Conservation (phyloP, 1,140 invertebrate species). For the Drosophila arizonae region DNA sequence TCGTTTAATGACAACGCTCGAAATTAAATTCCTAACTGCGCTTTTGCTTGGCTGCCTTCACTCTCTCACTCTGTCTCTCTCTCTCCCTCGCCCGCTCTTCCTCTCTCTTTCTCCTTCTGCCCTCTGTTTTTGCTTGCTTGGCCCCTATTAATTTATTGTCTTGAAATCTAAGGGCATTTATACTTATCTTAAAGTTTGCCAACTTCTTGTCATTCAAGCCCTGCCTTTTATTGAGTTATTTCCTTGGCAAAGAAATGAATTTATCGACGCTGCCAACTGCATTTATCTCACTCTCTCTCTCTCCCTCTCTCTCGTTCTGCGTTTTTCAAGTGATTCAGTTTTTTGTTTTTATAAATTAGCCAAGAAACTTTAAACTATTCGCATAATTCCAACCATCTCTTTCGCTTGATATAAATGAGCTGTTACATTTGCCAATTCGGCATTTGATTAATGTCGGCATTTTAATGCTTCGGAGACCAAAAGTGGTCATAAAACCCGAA, state of each 20-base stretch:
- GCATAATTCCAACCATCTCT: constrained; percentile 32
- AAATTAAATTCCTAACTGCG: constrained; percentile 62
- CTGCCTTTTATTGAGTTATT: constrained; percentile 70
- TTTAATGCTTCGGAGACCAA: constrained; percentile 29
- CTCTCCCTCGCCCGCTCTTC: no score
- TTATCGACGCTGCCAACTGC: constrained; percentile 43
- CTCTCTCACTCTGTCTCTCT: background rate
- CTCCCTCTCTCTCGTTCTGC: background rate
- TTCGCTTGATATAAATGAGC: constrained; percentile 55
- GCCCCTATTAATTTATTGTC: constrained; percentile 67
- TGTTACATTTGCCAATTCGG: constrained; percentile 33
- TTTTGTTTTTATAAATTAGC: constrained; percentile 60
- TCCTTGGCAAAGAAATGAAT: constrained; percentile 46
- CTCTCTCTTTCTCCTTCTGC: background rate
- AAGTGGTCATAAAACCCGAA: constrained; percentile 32
- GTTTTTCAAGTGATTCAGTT: background rate
- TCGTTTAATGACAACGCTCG: constrained; percentile 47
- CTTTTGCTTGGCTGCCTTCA: constrained; percentile 28
- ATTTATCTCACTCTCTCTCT: constrained; percentile 10
- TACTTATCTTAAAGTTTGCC: constrained; percentile 66
- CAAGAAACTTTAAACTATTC: constrained; percentile 34
- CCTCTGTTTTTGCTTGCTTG: constrained; percentile 11
- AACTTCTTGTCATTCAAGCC: constrained; percentile 70
- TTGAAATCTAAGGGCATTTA: constrained; percentile 53
- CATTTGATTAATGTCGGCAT: constrained; percentile 29